Conservation (phyloP, 2,888 invertebrate genomes). For the Pristionchus maxplancki region DNA sequence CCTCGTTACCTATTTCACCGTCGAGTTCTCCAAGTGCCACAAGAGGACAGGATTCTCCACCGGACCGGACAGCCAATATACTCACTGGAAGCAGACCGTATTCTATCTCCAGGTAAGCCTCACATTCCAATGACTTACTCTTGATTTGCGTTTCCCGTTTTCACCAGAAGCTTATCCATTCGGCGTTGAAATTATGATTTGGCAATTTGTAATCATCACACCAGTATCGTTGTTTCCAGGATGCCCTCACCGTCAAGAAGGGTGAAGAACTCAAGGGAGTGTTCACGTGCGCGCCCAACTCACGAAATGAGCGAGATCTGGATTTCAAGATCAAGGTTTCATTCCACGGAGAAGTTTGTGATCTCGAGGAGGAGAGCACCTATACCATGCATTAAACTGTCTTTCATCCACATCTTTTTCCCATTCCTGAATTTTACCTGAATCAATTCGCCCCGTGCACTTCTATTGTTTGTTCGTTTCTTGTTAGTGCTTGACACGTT, state of each 20-base stretch:
- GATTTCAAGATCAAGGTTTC: conserved; percentile 87
- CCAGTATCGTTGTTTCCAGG: conserved; percentile 78
- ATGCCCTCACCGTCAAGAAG: conserved; percentile 96
- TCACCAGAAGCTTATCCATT: too few relatives aligned
- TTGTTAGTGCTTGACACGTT: conserved; percentile 45
- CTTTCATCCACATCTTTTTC: background rate
- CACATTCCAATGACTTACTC: too few relatives aligned
- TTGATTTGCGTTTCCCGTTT: too few relatives aligned
- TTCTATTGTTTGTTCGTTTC: conserved; percentile 18
- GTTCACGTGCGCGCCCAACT: conserved; percentile 95
- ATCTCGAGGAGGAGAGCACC: conserved; percentile 78
- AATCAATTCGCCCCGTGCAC: background rate
- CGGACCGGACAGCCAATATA: conserved; percentile 94
- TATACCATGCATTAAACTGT: conserved; percentile 80
- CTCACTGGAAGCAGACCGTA: conserved; percentile 99
- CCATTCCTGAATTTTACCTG: conserved; percentile 13
- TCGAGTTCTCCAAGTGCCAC: conserved; percentile 99
- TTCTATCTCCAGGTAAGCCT: conserved; percentile 88
- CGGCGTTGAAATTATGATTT: background rate
- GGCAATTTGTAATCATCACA: background rate
- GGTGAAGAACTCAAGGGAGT: conserved; percentile 88
- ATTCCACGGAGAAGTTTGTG: conserved; percentile 84
- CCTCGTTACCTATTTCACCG: conserved; percentile 97
- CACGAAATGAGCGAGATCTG: conserved; percentile 93
- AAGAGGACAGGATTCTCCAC: conserved; percentile 98